phyloP scores from a whole-genome alignment of 2,113 vertebrate genomes.

The Hyaena hyaena region DNA sequence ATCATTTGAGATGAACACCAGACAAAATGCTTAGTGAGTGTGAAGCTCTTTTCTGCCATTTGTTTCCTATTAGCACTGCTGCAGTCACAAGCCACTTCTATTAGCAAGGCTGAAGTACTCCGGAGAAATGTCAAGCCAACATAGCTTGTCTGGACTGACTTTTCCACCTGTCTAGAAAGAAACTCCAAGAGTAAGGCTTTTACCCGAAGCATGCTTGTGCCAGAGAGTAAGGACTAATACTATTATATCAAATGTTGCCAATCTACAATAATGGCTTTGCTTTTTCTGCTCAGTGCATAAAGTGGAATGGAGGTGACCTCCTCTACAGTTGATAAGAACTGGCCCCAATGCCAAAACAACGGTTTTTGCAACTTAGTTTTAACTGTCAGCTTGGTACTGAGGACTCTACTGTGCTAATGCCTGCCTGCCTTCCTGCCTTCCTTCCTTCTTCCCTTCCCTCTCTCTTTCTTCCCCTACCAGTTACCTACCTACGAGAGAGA shows the following conservation, averaged over 20 bases:
- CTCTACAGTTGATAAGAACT: background rate
- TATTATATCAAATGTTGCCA: background rate
- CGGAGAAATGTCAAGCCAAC: conserved; percentile 9
- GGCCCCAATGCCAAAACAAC: background rate
- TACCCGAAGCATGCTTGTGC: background rate
- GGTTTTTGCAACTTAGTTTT: conserved; percentile 9
- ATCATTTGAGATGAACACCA: background rate
- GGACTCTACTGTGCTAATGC: background rate
- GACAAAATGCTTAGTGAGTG: background rate
- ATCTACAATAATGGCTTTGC: background rate
- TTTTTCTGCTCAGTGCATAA: background rate
- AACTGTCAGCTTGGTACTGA: background rate
- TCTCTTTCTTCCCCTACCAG: too few species aligned
- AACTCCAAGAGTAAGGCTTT: conserved; percentile 38
- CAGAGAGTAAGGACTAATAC: background rate
- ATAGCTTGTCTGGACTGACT: background rate
- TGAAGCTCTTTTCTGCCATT: conserved; percentile 12
- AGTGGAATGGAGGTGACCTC: background rate
- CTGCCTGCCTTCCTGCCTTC: background rate
- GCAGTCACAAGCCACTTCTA: background rate
- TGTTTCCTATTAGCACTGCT: background rate
- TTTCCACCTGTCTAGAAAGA: background rate
- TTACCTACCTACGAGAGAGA: too few species aligned
- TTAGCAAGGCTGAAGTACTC: background rate
- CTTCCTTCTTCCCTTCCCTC: too few species aligned